A percentile compares a stretch with the other conserved stretches of the same genome.
Evolutionary conservation across 2,113 vertebrate species (phyloP).

Genomic region (Scophthalmus maximus): DNA sequence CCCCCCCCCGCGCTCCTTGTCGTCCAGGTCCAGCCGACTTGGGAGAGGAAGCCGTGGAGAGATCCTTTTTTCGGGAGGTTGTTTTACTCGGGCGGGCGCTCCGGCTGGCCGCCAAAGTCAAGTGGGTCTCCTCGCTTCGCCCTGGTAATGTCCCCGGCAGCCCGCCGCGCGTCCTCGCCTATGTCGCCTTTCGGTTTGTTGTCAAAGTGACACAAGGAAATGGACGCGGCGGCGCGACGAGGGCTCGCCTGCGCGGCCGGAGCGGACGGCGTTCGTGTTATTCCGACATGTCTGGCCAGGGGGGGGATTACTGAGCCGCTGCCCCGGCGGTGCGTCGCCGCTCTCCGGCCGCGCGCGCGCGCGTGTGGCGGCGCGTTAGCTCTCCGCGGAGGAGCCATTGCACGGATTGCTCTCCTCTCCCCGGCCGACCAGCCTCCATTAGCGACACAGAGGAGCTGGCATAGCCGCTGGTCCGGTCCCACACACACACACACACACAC

Average conservation of each 20-base stretch:
- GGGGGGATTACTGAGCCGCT: conserved; percentile 37
- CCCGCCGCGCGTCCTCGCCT: conserved; percentile 66
- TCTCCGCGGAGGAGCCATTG: conserved; percentile 93
- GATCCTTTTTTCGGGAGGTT: too few species aligned
- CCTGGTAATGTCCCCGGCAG: conserved; percentile 64
- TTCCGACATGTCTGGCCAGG: conserved; percentile 74
- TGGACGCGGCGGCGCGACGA: conserved; percentile 58
- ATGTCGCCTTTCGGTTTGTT: conserved; percentile 75
- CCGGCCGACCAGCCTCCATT: conserved; percentile 83
- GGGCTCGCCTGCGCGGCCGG: conserved; percentile 48
- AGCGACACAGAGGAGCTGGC: conserved; percentile 82
- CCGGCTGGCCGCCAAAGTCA: conserved; percentile 77
- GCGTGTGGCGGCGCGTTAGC: conserved; percentile 74
- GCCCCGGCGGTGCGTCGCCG: conserved; percentile 42
- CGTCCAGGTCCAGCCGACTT: conserved; percentile 81
- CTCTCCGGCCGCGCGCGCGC: conserved; percentile 51
- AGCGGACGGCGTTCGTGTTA: conserved; percentile 59
- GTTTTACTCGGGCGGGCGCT: conserved; percentile 59
- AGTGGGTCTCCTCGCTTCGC: conserved; percentile 78
- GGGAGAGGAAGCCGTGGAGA: conserved; percentile 59
- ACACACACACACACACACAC: conserved; percentile 12
- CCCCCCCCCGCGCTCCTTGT: conserved; percentile 32
- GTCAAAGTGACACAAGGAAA: conserved; percentile 80
- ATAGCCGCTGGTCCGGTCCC: conserved; percentile 80
- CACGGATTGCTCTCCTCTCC: conserved; percentile 85